phyloP scores from a whole-genome alignment of 2,888 invertebrate genomes.

The Ferrisia virgata region DNA sequence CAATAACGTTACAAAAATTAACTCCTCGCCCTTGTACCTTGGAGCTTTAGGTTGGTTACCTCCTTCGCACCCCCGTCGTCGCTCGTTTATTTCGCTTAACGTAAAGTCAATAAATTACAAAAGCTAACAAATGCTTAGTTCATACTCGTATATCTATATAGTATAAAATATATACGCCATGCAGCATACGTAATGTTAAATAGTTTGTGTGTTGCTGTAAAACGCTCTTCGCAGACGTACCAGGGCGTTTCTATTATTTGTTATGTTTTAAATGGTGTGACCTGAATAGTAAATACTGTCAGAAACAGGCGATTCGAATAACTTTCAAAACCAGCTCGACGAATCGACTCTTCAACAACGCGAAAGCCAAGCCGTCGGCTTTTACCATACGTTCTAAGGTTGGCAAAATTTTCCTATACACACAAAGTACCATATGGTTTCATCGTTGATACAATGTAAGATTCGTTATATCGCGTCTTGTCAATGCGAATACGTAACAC shows the following conservation, averaged over 20 bases:
- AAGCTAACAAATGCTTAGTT: background rate
- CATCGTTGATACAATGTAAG: background rate
- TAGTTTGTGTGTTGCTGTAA: background rate
- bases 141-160: background rate
- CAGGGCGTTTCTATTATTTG: constrained; percentile 1
- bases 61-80: no score
- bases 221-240: background rate
- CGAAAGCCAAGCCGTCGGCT: no score
- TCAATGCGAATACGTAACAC: background rate
- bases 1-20: background rate
- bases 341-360: background rate
- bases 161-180: background rate
- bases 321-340: background rate
- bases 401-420: background rate
- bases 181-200: constrained; percentile 15
- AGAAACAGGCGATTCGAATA: constrained; percentile 12
- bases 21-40: background rate
- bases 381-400: background rate
- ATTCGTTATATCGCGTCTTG: background rate
- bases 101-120: constrained; percentile 18
- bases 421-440: background rate
- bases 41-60: no score
- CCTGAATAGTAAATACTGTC: constrained; percentile 31
- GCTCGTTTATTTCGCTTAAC: background rate
- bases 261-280: constrained; percentile 13